Conservation (phyloP, 2,113 vertebrate genomes). For the Spilogale gracilis region DNA sequence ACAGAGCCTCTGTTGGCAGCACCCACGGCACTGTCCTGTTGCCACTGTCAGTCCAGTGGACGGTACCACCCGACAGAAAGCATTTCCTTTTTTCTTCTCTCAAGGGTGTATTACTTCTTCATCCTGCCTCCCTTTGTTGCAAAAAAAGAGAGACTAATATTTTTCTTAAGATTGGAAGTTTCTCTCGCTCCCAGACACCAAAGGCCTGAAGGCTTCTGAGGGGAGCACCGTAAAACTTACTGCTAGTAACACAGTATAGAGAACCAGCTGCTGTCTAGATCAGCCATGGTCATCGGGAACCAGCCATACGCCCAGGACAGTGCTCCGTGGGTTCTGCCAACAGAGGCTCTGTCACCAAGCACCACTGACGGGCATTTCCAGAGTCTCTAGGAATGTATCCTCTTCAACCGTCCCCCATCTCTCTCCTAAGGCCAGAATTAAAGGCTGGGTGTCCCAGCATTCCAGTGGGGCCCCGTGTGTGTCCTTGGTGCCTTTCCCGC, state of each 20-base stretch:
- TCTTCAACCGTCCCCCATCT: no score
- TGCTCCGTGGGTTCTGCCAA: no score
- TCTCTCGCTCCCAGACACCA: neutral
- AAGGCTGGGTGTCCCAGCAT: no score
- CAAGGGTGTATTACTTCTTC: rapidly evolving
- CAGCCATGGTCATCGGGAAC: rapidly evolving
- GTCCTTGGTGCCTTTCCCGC: no score
- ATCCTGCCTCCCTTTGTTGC: neutral
- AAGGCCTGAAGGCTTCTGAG: neutral
- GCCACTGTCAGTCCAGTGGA: rapidly evolving
- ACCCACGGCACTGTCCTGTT: rapidly evolving
- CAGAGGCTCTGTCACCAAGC: no score
- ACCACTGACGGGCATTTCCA: no score
- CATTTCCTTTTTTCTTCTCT: neutral
- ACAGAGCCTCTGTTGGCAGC: no score
- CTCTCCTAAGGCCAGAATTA: no score
- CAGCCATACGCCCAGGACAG: rapidly evolving
- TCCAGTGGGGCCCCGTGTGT: no score
- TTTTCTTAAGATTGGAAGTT: neutral
- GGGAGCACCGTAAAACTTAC: neutral
- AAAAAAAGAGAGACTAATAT: neutral
- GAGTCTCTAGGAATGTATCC: no score
- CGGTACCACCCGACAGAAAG: neutral
- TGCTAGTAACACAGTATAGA: neutral
- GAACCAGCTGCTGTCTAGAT: neutral